These are phyloP conservation scores for Rhadinocentrus ornatus DNA, from an alignment of 2,797 vertebrate genomes.

Conservation along the genomic window DNA sequence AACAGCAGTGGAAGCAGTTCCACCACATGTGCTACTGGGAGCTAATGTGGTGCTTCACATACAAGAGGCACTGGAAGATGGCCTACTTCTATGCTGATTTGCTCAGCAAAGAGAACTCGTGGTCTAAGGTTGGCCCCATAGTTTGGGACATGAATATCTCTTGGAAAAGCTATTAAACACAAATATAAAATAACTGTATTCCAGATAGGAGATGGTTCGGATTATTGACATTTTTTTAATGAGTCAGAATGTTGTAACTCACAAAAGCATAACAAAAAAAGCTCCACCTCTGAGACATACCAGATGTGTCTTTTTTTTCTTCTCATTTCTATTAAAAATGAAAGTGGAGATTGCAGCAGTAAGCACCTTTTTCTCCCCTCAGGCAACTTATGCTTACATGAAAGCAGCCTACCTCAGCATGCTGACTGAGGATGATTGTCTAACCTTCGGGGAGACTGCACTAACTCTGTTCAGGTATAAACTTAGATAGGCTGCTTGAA, in stretches of 20 bases:
- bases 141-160: background rate
- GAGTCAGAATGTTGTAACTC: background rate
- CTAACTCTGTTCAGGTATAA: slow-evolving; percentile 91
- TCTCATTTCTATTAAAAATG: slow-evolving; percentile 30
- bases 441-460: slow-evolving; percentile 90
- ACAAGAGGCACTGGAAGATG: slow-evolving; percentile 98
- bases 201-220: background rate
- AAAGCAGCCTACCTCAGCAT: slow-evolving; percentile 98
- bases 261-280: background rate
- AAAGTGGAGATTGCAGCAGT: slow-evolving; percentile 29
- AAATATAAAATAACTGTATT: background rate
- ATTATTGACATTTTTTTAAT: background rate
- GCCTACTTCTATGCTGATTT: slow-evolving; percentile 97
- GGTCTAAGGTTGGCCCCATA: slow-evolving; percentile 90
- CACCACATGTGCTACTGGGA: slow-evolving; percentile 99
- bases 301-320: slow-evolving; percentile 3
- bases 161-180: background rate
- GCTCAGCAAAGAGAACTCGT: slow-evolving; percentile 96
- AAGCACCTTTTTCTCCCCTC: slow-evolving; percentile 50
- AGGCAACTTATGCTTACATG: slow-evolving; percentile 98
- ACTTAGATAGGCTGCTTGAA: slow-evolving; percentile 18
- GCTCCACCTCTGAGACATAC: background rate
- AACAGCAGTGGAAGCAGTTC: slow-evolving; percentile 98
- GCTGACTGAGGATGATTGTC: slow-evolving; percentile 90
- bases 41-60: slow-evolving; percentile 99